phyloP scores from a whole-genome alignment of 2,888 invertebrate species.

The Lasioglossum morio region DNA sequence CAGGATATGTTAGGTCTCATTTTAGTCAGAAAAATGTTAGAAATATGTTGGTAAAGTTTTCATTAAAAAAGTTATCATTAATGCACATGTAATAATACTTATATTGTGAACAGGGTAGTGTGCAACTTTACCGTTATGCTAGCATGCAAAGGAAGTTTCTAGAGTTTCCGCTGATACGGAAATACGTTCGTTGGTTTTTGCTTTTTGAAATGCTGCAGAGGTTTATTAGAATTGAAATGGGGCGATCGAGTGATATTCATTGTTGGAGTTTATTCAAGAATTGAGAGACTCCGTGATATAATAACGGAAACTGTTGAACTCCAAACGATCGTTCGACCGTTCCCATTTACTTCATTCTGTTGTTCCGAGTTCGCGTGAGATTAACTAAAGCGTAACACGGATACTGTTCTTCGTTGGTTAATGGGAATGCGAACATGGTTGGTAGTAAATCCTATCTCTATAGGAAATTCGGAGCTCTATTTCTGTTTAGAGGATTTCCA shows the following conservation, averaged over 20 bases:
- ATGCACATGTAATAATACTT: background rate
- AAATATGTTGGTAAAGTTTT: background rate
- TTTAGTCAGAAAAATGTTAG: background rate
- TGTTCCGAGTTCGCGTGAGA: constrained; percentile 7
- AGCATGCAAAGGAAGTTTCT: background rate
- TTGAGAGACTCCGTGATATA: background rate
- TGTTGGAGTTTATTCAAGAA: constrained; percentile 67
- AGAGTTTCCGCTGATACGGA: background rate
- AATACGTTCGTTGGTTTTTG: background rate
- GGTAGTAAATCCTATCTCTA: constrained; percentile 7
- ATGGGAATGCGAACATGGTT: constrained; percentile 14
- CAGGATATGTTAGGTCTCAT: background rate
- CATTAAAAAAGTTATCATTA: background rate
- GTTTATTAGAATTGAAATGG: background rate
- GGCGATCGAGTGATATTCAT: constrained; percentile 76
- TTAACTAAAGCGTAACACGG: constrained; percentile 5
- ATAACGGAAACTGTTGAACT: constrained; percentile 28
- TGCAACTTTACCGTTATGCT: background rate
- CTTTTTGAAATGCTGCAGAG: background rate
- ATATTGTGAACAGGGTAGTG: background rate
- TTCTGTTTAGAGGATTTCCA: background rate
- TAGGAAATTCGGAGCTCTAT: background rate
- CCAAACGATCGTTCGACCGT: background rate
- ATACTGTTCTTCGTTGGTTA: constrained; percentile 19
- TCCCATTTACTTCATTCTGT: background rate